phyloP scores from a whole-genome alignment of 2,888 invertebrate genomes.

The Apocheima hispidaria region DNA sequence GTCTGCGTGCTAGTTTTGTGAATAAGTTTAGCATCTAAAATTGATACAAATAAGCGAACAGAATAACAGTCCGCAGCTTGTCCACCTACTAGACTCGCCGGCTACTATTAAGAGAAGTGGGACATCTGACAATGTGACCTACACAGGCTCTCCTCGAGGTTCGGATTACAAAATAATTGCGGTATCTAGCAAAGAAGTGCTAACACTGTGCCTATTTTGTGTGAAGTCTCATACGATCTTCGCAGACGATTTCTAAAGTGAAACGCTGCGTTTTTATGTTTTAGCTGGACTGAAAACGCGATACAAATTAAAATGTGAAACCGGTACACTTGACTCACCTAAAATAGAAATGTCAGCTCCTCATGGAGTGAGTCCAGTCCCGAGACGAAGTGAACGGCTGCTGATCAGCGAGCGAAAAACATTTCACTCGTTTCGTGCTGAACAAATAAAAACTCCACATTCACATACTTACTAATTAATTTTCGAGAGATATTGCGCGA shows the following conservation, averaged over 20 bases:
- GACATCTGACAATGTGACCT: conserved; percentile 77
- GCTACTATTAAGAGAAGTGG: conserved; percentile 76
- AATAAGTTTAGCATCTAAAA: conserved; percentile 26
- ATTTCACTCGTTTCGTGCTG: conserved; percentile 80
- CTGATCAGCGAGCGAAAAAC: conserved; percentile 73
- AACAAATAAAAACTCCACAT: conserved; percentile 70
- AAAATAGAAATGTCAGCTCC: conserved; percentile 66
- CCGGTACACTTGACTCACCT: conserved; percentile 61
- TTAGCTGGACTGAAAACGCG: conserved; percentile 11
- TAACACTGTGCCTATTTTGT: conserved; percentile 25
- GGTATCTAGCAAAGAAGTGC: conserved; percentile 39
- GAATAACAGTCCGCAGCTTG: conserved; percentile 73
- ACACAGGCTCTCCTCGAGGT: conserved; percentile 66
- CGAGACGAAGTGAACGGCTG: conserved; percentile 61
- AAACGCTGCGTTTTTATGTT: conserved; percentile 9
- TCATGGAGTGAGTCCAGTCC: conserved; percentile 72
- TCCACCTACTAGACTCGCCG: conserved; percentile 63
- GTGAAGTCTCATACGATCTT: conserved; percentile 5
- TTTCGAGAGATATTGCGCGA: conserved; percentile 76
- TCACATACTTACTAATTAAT: conserved; percentile 82
- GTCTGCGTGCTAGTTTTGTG: conserved; percentile 13
- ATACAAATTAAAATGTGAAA: conserved; percentile 31
- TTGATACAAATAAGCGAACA: conserved; percentile 58
- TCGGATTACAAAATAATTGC: conserved; percentile 47
- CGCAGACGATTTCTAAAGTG: conserved; percentile 22